A percentile compares a stretch with the other conserved stretches of the same genome.
Conservation (phyloP, 1,140 invertebrate genomes). For the Drosophila saltans region DNA sequence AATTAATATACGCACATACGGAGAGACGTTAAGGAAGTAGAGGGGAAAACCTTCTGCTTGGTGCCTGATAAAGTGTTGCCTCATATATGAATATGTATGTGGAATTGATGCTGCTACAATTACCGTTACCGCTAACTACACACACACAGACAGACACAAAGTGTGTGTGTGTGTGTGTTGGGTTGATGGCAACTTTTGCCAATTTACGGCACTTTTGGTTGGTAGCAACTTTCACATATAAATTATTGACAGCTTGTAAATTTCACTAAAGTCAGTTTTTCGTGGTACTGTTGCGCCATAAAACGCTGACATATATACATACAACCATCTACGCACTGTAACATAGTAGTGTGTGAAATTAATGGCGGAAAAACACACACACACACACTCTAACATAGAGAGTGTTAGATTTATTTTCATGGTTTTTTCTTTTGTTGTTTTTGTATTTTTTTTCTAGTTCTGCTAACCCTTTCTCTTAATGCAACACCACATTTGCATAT, state of each 20-base stretch:
- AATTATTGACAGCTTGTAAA: conserved; percentile 80
- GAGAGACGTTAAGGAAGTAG: conserved; percentile 30
- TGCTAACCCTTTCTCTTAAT: conserved; percentile 8
- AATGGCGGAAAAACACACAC: conserved; percentile 1
- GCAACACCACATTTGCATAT: neutral
- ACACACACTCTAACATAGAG: neutral
- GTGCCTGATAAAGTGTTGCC: conserved; percentile 65
- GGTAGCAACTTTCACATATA: conserved; percentile 70
- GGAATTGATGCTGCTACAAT: conserved; percentile 78
- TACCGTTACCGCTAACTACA: conserved; percentile 73
- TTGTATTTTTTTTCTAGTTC: conserved; percentile 22
- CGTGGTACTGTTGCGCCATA: conserved; percentile 24
- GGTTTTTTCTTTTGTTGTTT: conserved; percentile 25
- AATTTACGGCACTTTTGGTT: conserved; percentile 75
- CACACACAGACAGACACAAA: conserved; percentile 11
- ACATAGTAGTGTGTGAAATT: conserved; percentile 15
- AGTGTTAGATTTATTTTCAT: conserved; percentile 7
- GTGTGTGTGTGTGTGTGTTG: no score
- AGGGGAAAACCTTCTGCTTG: conserved; percentile 10
- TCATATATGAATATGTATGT: conserved; percentile 69
- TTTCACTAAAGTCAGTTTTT: conserved; percentile 67
- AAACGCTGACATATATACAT: conserved; percentile 32
- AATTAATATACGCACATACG: conserved; percentile 73
- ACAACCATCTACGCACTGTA: conserved; percentile 8
- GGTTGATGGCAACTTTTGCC: conserved; percentile 46